Evolutionary conservation across 1,140 invertebrate species (phyloP).

Genomic region (Drosophila nasuta): DNA sequence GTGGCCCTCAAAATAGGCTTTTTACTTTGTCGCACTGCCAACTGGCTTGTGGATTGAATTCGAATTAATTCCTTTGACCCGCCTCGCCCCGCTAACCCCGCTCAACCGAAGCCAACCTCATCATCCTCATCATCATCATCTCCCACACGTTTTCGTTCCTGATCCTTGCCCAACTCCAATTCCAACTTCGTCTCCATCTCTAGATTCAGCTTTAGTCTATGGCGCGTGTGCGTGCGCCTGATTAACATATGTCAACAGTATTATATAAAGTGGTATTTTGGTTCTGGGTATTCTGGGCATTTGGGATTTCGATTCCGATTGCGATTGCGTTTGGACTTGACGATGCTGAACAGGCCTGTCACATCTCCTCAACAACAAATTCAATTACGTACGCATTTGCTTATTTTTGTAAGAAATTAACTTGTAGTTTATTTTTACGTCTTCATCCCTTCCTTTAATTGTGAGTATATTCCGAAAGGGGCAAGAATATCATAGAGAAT

Average conservation of each 20-base stretch:
- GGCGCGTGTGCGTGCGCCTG: constrained; percentile 82
- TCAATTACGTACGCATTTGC: constrained; percentile 76
- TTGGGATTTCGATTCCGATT: constrained; percentile 37
- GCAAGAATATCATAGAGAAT: background rate
- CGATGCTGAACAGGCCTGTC: constrained; percentile 21
- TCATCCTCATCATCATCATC: constrained; percentile 64
- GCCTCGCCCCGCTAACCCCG: constrained; percentile 48
- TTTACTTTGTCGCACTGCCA: constrained; percentile 76
- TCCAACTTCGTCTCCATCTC: constrained; percentile 18
- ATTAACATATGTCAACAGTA: constrained; percentile 85
- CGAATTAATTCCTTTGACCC: constrained; percentile 84
- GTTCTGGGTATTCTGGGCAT: constrained; percentile 55
- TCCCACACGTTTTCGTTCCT: constrained; percentile 49
- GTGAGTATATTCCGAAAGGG: background rate
- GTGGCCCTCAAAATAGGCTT: constrained; percentile 76
- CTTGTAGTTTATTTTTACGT: constrained; percentile 51
- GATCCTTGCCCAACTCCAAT: constrained; percentile 41
- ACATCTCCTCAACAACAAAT: constrained; percentile 63
- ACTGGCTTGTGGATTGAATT: constrained; percentile 81
- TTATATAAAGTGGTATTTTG: constrained; percentile 82
- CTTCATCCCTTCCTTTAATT: constrained; percentile 8
- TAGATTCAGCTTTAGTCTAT: constrained; percentile 25
- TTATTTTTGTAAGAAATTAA: constrained; percentile 81
- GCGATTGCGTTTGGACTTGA: constrained; percentile 36
- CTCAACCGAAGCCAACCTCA: constrained; percentile 34